Base-by-base conservation (phyloP, 2,113 vertebrate species). In the Carlito syrichta region DNA sequence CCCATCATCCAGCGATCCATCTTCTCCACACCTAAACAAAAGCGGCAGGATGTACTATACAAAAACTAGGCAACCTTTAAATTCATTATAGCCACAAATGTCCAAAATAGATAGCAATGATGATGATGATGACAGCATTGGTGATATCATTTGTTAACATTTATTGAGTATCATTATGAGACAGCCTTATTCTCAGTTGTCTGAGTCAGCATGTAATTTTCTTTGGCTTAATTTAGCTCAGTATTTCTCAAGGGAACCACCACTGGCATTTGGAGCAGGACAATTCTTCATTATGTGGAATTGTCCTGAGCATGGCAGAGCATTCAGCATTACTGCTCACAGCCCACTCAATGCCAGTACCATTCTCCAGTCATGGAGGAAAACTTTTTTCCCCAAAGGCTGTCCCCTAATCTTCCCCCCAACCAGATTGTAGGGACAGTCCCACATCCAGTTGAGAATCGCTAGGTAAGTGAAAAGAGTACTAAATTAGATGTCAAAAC, bases 161-260 rank as follows among this genome's bases (percentile, higher is more conserved):
- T 90, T 50, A 88, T 19, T 77, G 62, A 86, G 43, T 89, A 48
- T 62, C 22, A 69, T 74, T 86, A 84, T 86, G 84, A 91, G 11
- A 38, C 45, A 76, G 25, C 17, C 68, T 86, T 66, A 52, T 35
- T 84, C 38, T 87, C 22, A 27, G 48, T 60, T n/a, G n/a, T 92
- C 91, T 88, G 63, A 95, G 38, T 87, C 87, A 73, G 38, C 69
- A 14, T 22, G 48, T 63, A 73, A 78, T 91, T 94, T 86, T 91
- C 71, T 43, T 86, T 93, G 74, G 89, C 7, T 93, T 86, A 82
- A 86, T 94, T 88, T 93, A 82, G 62, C 54, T 94, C 60, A 27
- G 43, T 86, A 60, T 74, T 86, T 82, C 68, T 96, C 73, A 88
- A 45, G 45, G 68, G 92, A 91, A 71, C 43, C 91, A 52, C 68